Conservation (phyloP, 2,888 invertebrate genomes). For the Molorchus minor region DNA sequence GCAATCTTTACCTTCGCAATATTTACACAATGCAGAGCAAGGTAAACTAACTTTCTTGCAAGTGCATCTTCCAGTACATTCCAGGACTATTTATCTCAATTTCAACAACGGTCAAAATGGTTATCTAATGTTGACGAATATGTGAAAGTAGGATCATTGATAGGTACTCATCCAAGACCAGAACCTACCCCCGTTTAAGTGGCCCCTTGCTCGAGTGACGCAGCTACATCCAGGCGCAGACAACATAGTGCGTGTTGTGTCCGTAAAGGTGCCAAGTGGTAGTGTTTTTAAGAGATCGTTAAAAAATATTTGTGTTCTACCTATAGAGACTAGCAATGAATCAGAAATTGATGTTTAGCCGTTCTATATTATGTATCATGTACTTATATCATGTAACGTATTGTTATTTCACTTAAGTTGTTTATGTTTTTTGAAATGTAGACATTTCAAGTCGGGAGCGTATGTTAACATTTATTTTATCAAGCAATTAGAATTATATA, state of each 20-base stretch:
- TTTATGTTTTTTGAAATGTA: too few relatives aligned
- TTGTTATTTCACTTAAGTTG: too few relatives aligned
- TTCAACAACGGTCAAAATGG: conserved; percentile 22
- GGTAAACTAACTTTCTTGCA: too few relatives aligned
- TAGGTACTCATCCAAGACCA: conserved; percentile 20
- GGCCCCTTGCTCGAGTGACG: conserved; percentile 26
- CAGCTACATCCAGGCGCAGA: conserved; percentile 21
- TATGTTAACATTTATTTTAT: too few relatives aligned
- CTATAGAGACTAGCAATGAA: conserved; percentile 1
- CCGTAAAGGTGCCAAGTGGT: too few relatives aligned
- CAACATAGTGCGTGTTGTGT: conserved; percentile 23
- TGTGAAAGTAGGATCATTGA: conserved; percentile 18
- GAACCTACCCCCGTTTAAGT: conserved; percentile 23
- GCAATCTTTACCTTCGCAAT: too few relatives aligned
- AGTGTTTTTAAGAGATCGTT: conserved; percentile 17
- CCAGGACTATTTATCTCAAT: conserved; percentile 19
- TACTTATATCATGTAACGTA: too few relatives aligned
- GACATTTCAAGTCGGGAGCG: too few relatives aligned
- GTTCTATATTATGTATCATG: too few relatives aligned
- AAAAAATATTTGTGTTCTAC: conserved; percentile 14
- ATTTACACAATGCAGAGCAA: too few relatives aligned
- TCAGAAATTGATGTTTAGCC: neutral
- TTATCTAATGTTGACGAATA: neutral
- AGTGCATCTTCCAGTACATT: too few relatives aligned
- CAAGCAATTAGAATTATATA: too few relatives aligned